phyloP scores from a whole-genome alignment of 2,113 vertebrate genomes.

The Entomyzon cyanotis region DNA sequence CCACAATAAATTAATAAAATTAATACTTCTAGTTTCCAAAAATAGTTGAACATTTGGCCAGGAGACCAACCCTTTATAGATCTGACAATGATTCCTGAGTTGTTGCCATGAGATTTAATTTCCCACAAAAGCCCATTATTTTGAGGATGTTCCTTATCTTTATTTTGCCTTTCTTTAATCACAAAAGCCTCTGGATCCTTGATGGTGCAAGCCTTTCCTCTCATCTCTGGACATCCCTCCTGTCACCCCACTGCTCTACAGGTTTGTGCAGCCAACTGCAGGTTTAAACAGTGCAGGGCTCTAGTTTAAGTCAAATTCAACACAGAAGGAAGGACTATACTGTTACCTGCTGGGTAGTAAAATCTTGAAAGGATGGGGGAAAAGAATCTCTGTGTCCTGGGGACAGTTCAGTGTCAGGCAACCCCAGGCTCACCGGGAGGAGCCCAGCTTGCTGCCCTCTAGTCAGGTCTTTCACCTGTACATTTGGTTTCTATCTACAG shows the following conservation, averaged over 20 bases:
- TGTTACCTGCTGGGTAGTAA: background rate
- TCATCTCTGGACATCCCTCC: background rate
- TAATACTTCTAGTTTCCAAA: background rate
- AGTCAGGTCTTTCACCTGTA: background rate
- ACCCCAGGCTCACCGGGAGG: background rate
- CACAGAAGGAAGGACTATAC: conserved; percentile 2
- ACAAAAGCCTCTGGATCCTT: background rate
- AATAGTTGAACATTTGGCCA: background rate
- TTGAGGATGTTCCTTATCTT: background rate
- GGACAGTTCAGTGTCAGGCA: background rate
- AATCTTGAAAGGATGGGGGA: background rate
- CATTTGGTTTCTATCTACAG: background rate
- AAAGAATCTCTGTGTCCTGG: background rate
- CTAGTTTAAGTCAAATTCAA: background rate
- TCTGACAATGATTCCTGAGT: background rate
- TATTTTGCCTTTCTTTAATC: background rate
- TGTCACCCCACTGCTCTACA: background rate
- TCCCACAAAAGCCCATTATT: background rate
- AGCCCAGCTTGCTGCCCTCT: background rate
- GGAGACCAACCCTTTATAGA: background rate
- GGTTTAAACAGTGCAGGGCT: background rate
- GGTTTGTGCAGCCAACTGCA: conserved; percentile 8
- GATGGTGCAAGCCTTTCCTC: background rate
- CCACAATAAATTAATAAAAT: background rate
- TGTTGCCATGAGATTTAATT: background rate